These are phyloP conservation scores for Tychaedon coryphoeus DNA, from an alignment of 2,113 vertebrate genomes.

Conservation along the genomic window DNA sequence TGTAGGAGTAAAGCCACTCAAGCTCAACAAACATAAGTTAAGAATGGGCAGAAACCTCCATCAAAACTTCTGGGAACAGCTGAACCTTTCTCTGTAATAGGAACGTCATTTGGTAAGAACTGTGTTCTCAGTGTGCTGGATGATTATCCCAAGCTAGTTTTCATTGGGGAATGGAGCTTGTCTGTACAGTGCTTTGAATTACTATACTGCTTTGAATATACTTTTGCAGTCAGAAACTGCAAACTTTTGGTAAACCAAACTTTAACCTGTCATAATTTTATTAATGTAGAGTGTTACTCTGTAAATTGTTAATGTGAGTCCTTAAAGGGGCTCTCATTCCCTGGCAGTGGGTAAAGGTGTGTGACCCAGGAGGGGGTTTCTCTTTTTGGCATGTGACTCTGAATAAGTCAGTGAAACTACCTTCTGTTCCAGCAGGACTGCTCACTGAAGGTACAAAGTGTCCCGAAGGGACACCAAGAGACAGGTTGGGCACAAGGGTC, in stretches of 20 bases:
- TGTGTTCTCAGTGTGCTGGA: background rate
- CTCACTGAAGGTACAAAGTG: background rate
- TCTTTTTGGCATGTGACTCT: background rate
- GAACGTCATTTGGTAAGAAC: background rate
- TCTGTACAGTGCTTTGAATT: background rate
- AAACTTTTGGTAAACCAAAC: background rate
- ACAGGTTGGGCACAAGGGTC: accelerated
- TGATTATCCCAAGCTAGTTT: background rate
- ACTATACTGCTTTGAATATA: background rate
- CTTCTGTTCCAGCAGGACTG: background rate
- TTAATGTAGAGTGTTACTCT: background rate
- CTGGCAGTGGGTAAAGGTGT: background rate
- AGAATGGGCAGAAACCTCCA: background rate
- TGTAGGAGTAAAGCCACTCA: background rate
- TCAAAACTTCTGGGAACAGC: background rate
- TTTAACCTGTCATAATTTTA: background rate
- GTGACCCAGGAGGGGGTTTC: background rate
- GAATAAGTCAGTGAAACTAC: background rate
- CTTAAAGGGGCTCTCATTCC: background rate
- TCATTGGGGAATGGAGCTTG: background rate
- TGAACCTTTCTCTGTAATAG: background rate
- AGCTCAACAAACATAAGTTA: background rate
- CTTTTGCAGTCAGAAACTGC: background rate
- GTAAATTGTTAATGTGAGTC: background rate
- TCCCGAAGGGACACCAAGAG: background rate